Conservation (phyloP, 1,140 invertebrate species). For the Belonocnema kinseyi region DNA sequence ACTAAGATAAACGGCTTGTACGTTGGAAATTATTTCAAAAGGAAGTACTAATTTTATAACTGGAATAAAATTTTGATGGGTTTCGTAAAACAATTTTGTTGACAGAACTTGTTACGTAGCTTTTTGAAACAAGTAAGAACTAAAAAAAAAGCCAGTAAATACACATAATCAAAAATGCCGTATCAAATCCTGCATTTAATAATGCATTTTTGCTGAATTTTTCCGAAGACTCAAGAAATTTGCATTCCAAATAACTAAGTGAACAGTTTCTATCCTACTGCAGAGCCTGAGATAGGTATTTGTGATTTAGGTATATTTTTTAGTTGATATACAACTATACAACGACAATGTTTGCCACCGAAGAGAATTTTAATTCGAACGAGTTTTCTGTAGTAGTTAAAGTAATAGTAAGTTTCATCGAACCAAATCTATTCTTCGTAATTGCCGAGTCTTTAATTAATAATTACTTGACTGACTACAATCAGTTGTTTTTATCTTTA, state of each 20-base stretch:
- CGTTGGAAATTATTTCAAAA: neutral
- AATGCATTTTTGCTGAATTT: no score
- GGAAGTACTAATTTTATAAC: neutral
- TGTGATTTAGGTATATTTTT: neutral
- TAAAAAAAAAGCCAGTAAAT: no score
- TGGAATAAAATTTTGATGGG: neutral
- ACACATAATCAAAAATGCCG: no score
- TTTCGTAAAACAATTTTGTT: no score
- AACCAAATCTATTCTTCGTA: neutral
- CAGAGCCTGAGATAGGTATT: neutral
- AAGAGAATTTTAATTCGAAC: neutral
- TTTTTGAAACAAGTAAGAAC: no score
- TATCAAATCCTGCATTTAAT: no score
- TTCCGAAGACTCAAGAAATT: neutral
- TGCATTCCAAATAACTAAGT: neutral
- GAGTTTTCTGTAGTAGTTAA: neutral
- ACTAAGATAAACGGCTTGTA: neutral
- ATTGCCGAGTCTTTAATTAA: constrained; percentile 30
- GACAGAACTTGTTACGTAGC: no score
- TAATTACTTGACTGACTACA: constrained; percentile 2
- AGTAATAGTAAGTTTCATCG: neutral
- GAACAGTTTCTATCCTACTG: neutral
- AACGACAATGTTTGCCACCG: no score
- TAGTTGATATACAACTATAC: no score
- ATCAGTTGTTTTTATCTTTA: constrained; percentile 37